phyloP scores from a whole-genome alignment of 2,797 vertebrate species.

The Eidolon dupreanum region DNA sequence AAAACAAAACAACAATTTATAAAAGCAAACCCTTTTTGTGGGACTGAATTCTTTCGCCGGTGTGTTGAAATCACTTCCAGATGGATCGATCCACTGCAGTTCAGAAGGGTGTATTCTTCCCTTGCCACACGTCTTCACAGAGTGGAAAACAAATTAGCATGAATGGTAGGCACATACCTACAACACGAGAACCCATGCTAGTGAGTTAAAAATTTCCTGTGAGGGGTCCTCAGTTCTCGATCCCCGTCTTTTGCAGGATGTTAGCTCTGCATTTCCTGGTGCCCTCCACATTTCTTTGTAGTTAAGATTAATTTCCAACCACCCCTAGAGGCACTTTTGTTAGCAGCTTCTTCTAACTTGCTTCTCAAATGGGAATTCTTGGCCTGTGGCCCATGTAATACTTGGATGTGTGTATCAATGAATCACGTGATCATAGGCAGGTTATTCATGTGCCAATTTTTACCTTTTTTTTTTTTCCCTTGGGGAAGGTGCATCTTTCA shows the following conservation, averaged over 20 bases:
- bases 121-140: background rate
- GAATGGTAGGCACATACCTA: fast-evolving
- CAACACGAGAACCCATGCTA: fast-evolving
- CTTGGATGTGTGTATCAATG: background rate
- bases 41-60: background rate
- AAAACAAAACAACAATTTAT: background rate
- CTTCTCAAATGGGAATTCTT: background rate
- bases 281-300: background rate
- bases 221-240: background rate
- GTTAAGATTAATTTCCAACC: background rate
- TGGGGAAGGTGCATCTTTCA: background rate
- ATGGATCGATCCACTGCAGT: background rate
- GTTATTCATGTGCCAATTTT: fast-evolving
- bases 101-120: background rate
- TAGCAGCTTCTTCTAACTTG: background rate
- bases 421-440: background rate
- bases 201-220: background rate
- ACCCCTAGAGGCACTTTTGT: background rate
- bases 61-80: background rate
- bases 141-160: fast-evolving
- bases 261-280: background rate
- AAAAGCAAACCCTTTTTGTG: background rate
- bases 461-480: background rate
- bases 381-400: background rate
- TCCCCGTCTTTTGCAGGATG: fast-evolving